Evolutionary conservation across 2,113 vertebrate genomes (phyloP).

Genomic region (Neomonachus schauinslandi): DNA sequence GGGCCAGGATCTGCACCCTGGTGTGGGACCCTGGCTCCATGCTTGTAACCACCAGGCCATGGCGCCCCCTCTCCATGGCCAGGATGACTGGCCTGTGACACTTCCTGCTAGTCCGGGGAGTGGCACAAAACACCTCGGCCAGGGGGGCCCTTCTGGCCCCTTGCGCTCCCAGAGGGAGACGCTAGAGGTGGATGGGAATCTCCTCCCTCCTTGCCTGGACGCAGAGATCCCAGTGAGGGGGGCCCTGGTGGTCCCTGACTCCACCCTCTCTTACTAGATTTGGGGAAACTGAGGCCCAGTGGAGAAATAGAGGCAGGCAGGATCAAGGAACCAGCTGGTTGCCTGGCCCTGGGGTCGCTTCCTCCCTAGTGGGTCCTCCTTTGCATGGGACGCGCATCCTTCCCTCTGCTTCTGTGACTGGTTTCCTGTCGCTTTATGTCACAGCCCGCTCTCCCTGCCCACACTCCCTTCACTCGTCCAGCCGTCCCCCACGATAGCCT

Average conservation of each 20-base stretch:
- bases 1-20: not conserved
- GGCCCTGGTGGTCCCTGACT: not conserved
- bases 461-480: fast-evolving
- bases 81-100: fast-evolving
- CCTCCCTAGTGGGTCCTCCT: not conserved
- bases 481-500: fast-evolving
- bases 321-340: not conserved
- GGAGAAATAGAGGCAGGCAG: not conserved
- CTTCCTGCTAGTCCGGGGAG: not conserved
- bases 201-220: not conserved
- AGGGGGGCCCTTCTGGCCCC: not conserved
- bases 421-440: too few species aligned
- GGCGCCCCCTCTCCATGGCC: not conserved
- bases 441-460: too few species aligned
- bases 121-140: too few species aligned
- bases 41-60: fast-evolving
- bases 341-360: not conserved
- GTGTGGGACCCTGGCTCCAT: not conserved
- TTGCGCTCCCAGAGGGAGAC: not conserved
- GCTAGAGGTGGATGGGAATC: not conserved
- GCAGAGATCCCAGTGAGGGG: not conserved
- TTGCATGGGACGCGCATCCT: fast-evolving
- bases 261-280: not conserved
- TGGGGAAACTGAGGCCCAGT: not conserved
- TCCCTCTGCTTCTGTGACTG: not conserved